A percentile compares a stretch with the other conserved stretches of the same genome.
These are phyloP conservation scores for Cephalopachus bancanus DNA, from an alignment of 2,797 vertebrate genomes.

Conservation along the genomic window DNA sequence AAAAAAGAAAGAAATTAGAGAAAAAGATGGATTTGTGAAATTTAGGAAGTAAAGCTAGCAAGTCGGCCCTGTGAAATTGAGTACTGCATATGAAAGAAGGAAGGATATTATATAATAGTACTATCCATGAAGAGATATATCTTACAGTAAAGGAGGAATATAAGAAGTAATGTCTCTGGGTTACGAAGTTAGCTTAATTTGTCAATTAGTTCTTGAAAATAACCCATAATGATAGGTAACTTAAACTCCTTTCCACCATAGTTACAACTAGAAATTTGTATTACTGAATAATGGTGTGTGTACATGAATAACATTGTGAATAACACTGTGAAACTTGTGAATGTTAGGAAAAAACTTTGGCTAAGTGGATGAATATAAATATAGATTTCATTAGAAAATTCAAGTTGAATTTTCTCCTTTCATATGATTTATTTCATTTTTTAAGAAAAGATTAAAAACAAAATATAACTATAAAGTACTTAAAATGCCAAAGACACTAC, in stretches of 20 bases:
- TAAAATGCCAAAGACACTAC: neutral
- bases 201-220: conserved; percentile 48
- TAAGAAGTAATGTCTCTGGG: neutral
- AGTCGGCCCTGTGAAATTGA: neutral
- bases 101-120: neutral
- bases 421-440: neutral
- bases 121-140: neutral
- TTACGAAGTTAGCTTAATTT: conserved; percentile 14
- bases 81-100: neutral
- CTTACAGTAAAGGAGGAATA: neutral
- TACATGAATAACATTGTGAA: neutral
- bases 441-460: conserved; percentile 37
- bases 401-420: neutral
- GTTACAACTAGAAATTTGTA: conserved; percentile 2
- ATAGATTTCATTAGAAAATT: conserved; percentile 10
- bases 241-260: neutral
- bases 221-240: neutral
- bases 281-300: conserved; percentile 5
- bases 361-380: neutral
- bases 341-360: neutral
- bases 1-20: neutral
- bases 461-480: neutral
- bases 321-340: neutral
- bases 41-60: neutral
- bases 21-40: neutral